Evolutionary conservation across 2,113 vertebrate genomes (phyloP), one percentile per base, ranked within the genome.

Genomic region (Suncus etruscus): DNA sequence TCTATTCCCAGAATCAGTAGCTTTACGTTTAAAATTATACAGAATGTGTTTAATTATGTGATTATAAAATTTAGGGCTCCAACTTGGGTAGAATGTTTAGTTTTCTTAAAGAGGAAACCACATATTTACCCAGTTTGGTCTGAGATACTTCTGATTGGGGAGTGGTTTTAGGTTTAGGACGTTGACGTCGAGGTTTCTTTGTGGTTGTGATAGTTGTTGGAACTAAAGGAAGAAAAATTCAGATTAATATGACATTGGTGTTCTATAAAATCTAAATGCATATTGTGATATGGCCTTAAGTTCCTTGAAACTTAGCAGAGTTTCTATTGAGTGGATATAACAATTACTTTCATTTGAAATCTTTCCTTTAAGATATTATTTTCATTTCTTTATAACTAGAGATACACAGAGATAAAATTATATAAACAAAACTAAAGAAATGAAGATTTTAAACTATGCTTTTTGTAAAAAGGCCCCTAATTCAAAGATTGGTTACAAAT

Each of bases 41-140:
- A 61, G 39, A 20, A 11, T 11, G 18, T 2, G 11, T 48, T 5
- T 12, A 32, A 24, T 47, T 39, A 25, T 58, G 22, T 51, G 27
- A 73, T 3, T n/a, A 68, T 3, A 80, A 65, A 87, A 89, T 73
- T 90, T 29, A 68, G 27, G 54, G 31, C 72, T 27, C 32, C 25
- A 73, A 48, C 24, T 61, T 1, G 31, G 18, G 11, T 8, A 51
- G 47, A 51, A 29, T 68, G 4, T 3, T 72, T 63, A n/a, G 50
- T 66, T 82, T 87, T 22, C 47, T 75, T 51, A 93, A 95, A 29
- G 6, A 20, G 31, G 47, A 84, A 91, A 91, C 8, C 3, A 87
- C 65, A 94, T 95, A 98, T 96, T 97, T 98, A 98, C 98, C 98
- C 90, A 96, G 80, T 94, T 97, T 96, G 85, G 93, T 96, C 86